phyloP scores from a whole-genome alignment of 2,888 invertebrate species.

The Chirona hameri region DNA sequence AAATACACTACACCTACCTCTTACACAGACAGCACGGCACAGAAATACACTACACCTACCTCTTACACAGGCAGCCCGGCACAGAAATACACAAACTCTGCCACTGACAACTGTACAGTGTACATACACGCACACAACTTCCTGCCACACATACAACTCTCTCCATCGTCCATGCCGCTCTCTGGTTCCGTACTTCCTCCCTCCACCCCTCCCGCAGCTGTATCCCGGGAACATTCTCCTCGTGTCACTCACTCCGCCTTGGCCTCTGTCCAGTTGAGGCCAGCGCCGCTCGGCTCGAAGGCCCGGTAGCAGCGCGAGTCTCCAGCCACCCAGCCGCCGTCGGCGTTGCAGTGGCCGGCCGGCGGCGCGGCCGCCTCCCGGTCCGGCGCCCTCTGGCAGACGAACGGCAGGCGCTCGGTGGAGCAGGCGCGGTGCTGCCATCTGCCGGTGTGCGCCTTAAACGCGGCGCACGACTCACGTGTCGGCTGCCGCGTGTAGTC shows the following conservation, averaged over 20 bases:
- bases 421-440: neutral
- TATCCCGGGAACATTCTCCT: neutral
- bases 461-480: neutral
- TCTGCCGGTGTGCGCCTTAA: neutral
- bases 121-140: too few species aligned
- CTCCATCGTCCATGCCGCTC: too few species aligned
- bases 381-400: neutral
- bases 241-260: neutral
- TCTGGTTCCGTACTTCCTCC: too few species aligned
- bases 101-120: too few species aligned
- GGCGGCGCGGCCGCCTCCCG: neutral
- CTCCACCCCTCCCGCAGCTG: too few species aligned
- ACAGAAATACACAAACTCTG: too few species aligned
- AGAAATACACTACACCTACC: too few species aligned
- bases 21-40: too few species aligned
- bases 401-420: neutral
- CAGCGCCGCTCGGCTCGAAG: neutral
- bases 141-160: too few species aligned
- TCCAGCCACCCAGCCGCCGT: neutral
- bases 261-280: neutral
- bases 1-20: too few species aligned
- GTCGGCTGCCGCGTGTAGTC: neutral
- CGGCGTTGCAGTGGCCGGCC: neutral
- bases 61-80: too few species aligned
- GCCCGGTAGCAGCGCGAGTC: neutral